Evolutionary conservation across 2,888 invertebrate genomes (phyloP).

Genomic region (Boloria selene): DNA sequence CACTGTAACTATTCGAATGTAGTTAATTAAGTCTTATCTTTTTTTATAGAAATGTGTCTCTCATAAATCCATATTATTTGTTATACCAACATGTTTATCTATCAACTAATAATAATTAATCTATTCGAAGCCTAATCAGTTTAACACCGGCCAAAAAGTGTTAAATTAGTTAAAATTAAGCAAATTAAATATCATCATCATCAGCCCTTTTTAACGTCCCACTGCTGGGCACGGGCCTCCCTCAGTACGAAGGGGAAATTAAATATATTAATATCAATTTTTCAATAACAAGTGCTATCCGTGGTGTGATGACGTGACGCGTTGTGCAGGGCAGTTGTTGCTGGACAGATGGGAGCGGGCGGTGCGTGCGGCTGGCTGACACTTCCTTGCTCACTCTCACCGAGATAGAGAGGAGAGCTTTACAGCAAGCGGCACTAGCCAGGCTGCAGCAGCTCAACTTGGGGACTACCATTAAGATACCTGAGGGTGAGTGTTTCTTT

Average conservation of each 20-base stretch:
- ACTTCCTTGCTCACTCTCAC: conserved; percentile 87
- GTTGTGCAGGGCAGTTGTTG: conserved; percentile 89
- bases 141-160: background rate
- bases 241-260: too few species aligned
- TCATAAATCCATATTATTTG: too few species aligned
- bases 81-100: too few species aligned
- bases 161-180: background rate
- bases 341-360: conserved; percentile 88
- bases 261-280: too few species aligned
- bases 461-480: conserved; percentile 90
- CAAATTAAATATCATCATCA: too few species aligned
- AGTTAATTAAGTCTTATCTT: too few species aligned
- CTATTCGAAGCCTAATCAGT: too few species aligned
- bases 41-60: too few species aligned
- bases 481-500: conserved; percentile 85
- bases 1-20: too few species aligned
- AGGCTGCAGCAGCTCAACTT: conserved; percentile 93
- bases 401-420: conserved; percentile 89
- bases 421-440: conserved; percentile 93
- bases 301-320: conserved; percentile 75
- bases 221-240: too few species aligned
- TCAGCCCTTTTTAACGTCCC: too few species aligned
- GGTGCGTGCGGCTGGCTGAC: conserved; percentile 87
- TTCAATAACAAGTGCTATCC: conserved; percentile 1
- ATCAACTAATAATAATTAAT: too few species aligned